Percentiles rank a stretch among this genome's conserved stretches.
Conservation (phyloP, 2,888 invertebrate species). For the Drosophila bunnanda region DNA sequence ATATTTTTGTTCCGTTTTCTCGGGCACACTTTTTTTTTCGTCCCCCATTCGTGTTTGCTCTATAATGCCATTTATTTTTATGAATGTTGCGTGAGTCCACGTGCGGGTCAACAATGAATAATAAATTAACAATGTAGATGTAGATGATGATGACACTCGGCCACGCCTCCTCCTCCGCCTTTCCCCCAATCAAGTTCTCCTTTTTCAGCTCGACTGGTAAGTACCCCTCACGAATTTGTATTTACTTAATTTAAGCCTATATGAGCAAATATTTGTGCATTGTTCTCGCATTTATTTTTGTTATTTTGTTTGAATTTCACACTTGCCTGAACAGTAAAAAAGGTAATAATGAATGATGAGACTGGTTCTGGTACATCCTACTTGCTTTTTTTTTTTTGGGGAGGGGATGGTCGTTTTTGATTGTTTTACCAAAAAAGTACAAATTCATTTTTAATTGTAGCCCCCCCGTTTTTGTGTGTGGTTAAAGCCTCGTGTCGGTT, state of each 20-base stretch:
- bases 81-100: slow-evolving; percentile 42
- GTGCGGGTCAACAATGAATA: slow-evolving; percentile 48
- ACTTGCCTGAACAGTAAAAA: slow-evolving; percentile 39
- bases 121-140: slow-evolving; percentile 47
- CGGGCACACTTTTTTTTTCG: slow-evolving; percentile 9
- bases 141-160: slow-evolving; percentile 42
- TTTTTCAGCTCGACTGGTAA: slow-evolving; percentile 50
- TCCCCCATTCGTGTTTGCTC: slow-evolving; percentile 15
- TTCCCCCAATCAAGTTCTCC: not conserved
- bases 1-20: slow-evolving; percentile 5
- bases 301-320: slow-evolving; percentile 43
- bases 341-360: slow-evolving; percentile 9
- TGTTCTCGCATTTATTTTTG: slow-evolving; percentile 28
- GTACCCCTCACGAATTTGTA: slow-evolving; percentile 41
- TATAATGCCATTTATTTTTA: slow-evolving; percentile 34
- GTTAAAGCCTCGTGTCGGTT: slow-evolving; percentile 37
- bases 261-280: slow-evolving; percentile 75
- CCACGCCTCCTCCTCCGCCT: not conserved
- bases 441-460: slow-evolving; percentile 70
- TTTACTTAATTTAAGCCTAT: slow-evolving; percentile 44
- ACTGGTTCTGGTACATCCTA: slow-evolving; percentile 16
- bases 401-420: too few species aligned
- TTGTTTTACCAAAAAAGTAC: slow-evolving; percentile 34
- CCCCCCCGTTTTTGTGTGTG: slow-evolving; percentile 10
- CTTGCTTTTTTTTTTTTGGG: slow-evolving; percentile 2